Evolutionary conservation across 2,113 vertebrate genomes (phyloP), one percentile per base, ranked within the genome.

Genomic region (Passerina amoena): DNA sequence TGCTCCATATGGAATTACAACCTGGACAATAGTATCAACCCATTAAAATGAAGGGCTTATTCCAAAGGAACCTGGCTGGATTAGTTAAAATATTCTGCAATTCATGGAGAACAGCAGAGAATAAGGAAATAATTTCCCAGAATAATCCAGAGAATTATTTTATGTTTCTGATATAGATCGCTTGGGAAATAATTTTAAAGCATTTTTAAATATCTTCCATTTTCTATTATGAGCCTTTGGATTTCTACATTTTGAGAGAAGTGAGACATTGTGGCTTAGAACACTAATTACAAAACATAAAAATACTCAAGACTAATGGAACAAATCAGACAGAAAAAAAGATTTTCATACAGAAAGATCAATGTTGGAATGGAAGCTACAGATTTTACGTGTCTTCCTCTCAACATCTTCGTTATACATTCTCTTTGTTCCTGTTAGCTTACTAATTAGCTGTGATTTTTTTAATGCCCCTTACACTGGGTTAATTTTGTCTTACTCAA

Each of bases 401-500:
- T 96, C 93, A 68, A 91, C 90, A 95, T 97, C 96, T 98, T 98
- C 96, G 95, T 98, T 98, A 97, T 94, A 97, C 92, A 88, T 97
- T 97, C 93, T 97, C 98, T 98, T 98, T 98, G 98, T 98, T 98
- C 98, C 94, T 96, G 94, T 98, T 98, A 95, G 94, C 93, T 98
- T 97, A 97, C 97, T 98, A 98, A 98, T 98, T 98, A 98, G 96
- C 97, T 97, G 92, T 97, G 97, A 96, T 98, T 98, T 97, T 96
- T 98, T 97, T 97, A 98, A 98, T 98, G 97, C 97, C 97, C 98
- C 97, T 96, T 98, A 97, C 95, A 96, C 96, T 97, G 97, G 98
- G 98, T 98, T 98, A 98, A 98, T 98, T 98, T 98, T 98, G 97
- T 97, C 98, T 98, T 98, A 98, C 97, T 98, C 98, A 98, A 97